Evolutionary conservation across 1,140 invertebrate genomes (phyloP), one percentile per base, ranked within the genome.

Genomic region (Listronotus bonariensis): DNA sequence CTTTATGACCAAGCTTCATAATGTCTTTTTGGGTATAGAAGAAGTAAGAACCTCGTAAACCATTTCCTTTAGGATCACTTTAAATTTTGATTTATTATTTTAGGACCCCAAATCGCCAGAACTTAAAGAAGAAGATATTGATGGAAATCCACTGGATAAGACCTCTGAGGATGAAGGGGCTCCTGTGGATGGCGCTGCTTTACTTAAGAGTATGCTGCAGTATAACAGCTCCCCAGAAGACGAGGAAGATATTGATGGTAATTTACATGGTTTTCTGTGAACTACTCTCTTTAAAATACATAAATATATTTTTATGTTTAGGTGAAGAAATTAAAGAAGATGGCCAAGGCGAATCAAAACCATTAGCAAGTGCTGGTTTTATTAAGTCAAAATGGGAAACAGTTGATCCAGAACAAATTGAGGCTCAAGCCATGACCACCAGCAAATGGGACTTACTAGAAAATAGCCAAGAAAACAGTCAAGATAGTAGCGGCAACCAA

Each of bases 341-440:
- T 31, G 79, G 81, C 18, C 36, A 60, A 36, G 61, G 11, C 46
- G 65, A 68, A 32, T 63, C 67, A 34, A 70, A 62, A 17, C 48
- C 51, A 26, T 3, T 61, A 72, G 59, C 56, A 20, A 64, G 74
- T 40, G 81, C 84, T 41, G 87, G 87, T 11, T 93, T 93, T 82
- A 88, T 95, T 40, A 91, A 92, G 8, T 96, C 95, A 0, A 92
- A 94, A 76, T 98, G 96, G 96, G 96, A 98, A 85, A 95, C 91
- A 26, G 92, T 98, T 6, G 93, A 96, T 81, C 91, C 91, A 1
- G 87, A 92, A 73, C 85, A 90, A 77, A 85, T 92, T 26, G 91
- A 93, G 78, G 90, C 91, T 12, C 92, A 94, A 80, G 92, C 91
- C 17, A 92, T 93, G 82, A 93, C 92, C 1, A 92, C 91, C 3